Percentiles rank a stretch among this genome's conserved stretches.
phyloP scores from a whole-genome alignment of 2,113 vertebrate genomes.

The Rousettus leschenaultii region DNA sequence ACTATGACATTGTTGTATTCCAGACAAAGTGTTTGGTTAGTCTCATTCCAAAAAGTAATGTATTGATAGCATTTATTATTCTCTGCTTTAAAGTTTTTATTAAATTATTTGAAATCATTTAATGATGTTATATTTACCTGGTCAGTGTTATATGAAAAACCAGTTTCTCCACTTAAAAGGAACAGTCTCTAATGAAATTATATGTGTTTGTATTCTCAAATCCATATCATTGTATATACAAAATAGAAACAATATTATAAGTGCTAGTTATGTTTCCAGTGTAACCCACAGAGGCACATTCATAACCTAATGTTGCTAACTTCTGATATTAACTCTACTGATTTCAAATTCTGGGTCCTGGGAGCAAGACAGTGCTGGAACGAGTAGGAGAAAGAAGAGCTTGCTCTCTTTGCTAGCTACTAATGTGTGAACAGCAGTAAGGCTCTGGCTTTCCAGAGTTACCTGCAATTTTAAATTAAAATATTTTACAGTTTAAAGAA shows the following conservation, averaged over 20 bases:
- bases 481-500: neutral
- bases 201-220: neutral
- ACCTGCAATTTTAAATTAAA: neutral
- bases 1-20: neutral
- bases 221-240: neutral
- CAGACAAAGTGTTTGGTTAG: neutral
- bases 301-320: neutral
- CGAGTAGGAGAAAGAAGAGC: neutral
- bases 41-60: neutral
- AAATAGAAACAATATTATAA: neutral
- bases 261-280: neutral
- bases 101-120: slow-evolving; percentile 12
- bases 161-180: neutral
- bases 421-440: neutral
- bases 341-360: neutral
- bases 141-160: neutral
- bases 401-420: neutral
- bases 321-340: neutral
- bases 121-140: slow-evolving; percentile 15
- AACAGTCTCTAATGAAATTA: neutral
- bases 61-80: neutral
- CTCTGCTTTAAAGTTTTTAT: slow-evolving; percentile 18
- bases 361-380: neutral
- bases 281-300: neutral
- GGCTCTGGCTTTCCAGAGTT: neutral